Conservation (phyloP, 2,113 vertebrate genomes). For the Pachycephala philippinensis region DNA sequence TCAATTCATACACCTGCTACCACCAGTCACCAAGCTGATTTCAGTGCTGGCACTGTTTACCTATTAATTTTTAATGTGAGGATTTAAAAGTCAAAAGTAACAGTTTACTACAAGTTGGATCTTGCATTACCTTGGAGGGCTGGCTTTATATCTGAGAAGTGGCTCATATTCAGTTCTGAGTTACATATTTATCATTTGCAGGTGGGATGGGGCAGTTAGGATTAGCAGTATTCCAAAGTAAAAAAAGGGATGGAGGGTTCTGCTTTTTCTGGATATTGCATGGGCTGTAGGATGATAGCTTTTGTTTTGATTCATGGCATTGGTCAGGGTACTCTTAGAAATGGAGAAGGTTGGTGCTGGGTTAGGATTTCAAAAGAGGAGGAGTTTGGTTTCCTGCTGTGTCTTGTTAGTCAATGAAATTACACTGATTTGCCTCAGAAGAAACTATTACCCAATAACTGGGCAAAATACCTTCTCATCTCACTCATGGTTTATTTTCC, state of each 20-base stretch:
- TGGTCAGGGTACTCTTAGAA: not conserved
- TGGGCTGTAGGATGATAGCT: not conserved
- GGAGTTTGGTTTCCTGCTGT: not conserved
- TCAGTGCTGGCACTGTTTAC: not conserved
- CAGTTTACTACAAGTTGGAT: not conserved
- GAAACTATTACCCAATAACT: not conserved
- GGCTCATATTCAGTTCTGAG: not conserved
- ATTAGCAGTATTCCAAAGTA: not conserved
- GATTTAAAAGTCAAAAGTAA: not conserved
- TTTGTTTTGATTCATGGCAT: not conserved
- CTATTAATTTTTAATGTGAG: not conserved
- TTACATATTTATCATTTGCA: not conserved
- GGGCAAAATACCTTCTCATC: not conserved
- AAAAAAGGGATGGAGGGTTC: not conserved
- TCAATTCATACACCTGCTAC: not conserved
- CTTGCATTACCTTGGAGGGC: not conserved
- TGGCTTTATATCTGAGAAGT: not conserved
- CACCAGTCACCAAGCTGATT: not conserved
- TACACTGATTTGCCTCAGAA: not conserved
- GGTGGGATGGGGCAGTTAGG: not conserved
- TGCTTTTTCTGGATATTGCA: not conserved
- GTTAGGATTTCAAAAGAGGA: not conserved
- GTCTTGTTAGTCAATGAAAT: not conserved
- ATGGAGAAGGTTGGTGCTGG: not conserved
- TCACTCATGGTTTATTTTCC: slow-evolving; percentile 80